These are phyloP conservation scores for Apaloderma vittatum DNA, from an alignment of 2,113 vertebrate genomes.

Conservation along the genomic window DNA sequence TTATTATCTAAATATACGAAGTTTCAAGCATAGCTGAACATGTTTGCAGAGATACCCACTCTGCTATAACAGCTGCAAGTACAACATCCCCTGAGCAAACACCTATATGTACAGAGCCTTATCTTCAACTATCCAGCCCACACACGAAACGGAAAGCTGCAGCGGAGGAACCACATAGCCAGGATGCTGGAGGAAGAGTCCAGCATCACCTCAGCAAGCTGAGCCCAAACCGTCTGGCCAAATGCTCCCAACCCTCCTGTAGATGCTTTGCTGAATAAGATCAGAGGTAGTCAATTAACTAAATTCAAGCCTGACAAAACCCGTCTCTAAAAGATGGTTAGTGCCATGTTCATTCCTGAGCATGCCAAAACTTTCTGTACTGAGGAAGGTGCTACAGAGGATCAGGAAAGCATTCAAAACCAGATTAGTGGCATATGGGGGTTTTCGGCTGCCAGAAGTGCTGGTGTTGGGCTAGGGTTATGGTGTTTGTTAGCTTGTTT, in stretches of 20 bases:
- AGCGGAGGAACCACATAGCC: rapidly evolving
- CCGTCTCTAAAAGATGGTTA: not conserved
- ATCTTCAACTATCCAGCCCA: not conserved
- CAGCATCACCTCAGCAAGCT: not conserved
- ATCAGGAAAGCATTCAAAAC: not conserved
- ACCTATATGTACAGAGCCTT: not conserved
- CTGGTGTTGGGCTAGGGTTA: not conserved
- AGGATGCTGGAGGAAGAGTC: not conserved
- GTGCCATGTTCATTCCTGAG: not conserved
- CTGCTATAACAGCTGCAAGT: not conserved
- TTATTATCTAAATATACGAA: not conserved
- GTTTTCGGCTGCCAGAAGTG: not conserved
- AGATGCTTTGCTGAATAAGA: not conserved
- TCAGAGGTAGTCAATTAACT: not conserved
- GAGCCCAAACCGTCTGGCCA: rapidly evolving
- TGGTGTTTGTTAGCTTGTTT: not conserved
- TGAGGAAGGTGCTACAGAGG: not conserved
- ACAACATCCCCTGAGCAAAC: slow-evolving; percentile 12
- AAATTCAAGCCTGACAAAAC: not conserved
- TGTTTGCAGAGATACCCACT: not conserved
- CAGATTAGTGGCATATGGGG: not conserved
- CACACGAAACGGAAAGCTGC: rapidly evolving
- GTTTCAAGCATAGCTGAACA: not conserved
- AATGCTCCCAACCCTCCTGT: not conserved
- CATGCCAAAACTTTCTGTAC: not conserved